Evolutionary conservation across 2,797 vertebrate genomes (phyloP).

Genomic region (Gambelia wislizenii): DNA sequence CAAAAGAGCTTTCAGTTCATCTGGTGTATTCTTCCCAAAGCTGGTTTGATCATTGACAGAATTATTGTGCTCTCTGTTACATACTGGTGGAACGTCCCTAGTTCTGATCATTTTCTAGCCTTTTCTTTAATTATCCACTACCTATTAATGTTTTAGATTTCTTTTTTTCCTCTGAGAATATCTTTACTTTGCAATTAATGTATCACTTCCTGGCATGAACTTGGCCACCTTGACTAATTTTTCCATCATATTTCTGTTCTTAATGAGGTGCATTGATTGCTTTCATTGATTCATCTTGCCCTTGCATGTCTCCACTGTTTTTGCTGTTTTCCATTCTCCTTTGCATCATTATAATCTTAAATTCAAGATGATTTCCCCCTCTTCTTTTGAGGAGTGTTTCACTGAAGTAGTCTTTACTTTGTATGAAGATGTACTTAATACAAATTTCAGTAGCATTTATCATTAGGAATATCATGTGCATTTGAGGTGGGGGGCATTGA

Average conservation of each 20-base stretch:
- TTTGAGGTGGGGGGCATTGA: background rate
- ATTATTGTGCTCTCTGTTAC: background rate
- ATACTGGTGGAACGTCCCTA: background rate
- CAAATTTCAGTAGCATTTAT: background rate
- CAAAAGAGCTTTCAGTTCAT: background rate
- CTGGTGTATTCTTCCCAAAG: background rate
- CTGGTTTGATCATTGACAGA: too few species aligned
- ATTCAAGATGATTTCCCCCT: background rate
- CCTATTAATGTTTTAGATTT: conserved; percentile 10
- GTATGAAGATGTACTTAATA: too few species aligned
- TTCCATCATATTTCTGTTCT: conserved; percentile 43
- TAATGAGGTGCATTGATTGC: conserved; percentile 37
- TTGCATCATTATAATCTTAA: conserved; percentile 8
- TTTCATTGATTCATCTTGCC: conserved; percentile 39
- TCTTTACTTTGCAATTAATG: conserved; percentile 31
- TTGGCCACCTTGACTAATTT: conserved; percentile 33
- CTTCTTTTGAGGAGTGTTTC: background rate
- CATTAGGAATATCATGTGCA: too few species aligned
- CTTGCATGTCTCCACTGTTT: conserved; percentile 18
- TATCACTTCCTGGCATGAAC: conserved; percentile 35
- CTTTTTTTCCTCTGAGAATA: conserved; percentile 13
- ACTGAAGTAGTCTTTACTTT: background rate
- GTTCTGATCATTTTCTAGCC: conserved; percentile 6
- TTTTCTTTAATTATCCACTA: conserved; percentile 23
- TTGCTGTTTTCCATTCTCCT: conserved; percentile 17